Percentiles rank a stretch among this genome's conserved stretches.
Conservation (phyloP, 2,797 vertebrate species). For the Eulemur albifrons region DNA sequence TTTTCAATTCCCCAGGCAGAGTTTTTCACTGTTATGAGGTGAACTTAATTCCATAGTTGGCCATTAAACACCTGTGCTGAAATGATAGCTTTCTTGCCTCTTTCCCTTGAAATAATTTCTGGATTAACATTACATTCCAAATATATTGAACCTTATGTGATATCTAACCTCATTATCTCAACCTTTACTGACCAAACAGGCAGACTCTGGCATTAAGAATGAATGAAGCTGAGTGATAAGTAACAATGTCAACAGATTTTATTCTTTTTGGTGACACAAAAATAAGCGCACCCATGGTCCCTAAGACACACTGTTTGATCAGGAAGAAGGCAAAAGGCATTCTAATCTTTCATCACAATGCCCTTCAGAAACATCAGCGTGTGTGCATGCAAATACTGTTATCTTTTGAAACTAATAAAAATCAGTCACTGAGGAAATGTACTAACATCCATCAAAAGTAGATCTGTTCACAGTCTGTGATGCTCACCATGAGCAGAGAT, state of each 20-base stretch:
- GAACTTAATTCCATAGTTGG: constrained; percentile 21
- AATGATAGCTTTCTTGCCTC: constrained; percentile 17
- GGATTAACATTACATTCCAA: neutral
- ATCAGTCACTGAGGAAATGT: constrained; percentile 80
- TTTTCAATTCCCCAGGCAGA: constrained; percentile 41
- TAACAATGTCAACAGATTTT: constrained; percentile 35
- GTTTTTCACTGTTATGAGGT: constrained; percentile 45
- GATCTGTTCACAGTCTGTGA: constrained; percentile 64
- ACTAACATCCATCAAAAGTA: constrained; percentile 78
- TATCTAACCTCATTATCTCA: constrained; percentile 6
- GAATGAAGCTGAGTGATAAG: constrained; percentile 13
- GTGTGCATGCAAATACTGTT: constrained; percentile 65
- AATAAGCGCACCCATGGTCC: constrained; percentile 38
- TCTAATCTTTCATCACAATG: constrained; percentile 62
- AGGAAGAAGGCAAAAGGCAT: constrained; percentile 30
- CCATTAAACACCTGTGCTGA: constrained; percentile 63
- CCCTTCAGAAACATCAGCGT: constrained; percentile 65
- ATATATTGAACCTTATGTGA: constrained; percentile 19
- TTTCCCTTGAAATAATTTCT: constrained; percentile 38
- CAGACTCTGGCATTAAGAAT: neutral
- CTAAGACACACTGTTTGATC: constrained; percentile 56
- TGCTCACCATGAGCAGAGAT: constrained; percentile 63
- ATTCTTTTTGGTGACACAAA: constrained; percentile 30
- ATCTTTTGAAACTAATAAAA: constrained; percentile 84
- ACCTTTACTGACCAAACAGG: constrained; percentile 21